Evolutionary conservation across 1,140 invertebrate genomes (phyloP).

Genomic region (Drosophila serrata): DNA sequence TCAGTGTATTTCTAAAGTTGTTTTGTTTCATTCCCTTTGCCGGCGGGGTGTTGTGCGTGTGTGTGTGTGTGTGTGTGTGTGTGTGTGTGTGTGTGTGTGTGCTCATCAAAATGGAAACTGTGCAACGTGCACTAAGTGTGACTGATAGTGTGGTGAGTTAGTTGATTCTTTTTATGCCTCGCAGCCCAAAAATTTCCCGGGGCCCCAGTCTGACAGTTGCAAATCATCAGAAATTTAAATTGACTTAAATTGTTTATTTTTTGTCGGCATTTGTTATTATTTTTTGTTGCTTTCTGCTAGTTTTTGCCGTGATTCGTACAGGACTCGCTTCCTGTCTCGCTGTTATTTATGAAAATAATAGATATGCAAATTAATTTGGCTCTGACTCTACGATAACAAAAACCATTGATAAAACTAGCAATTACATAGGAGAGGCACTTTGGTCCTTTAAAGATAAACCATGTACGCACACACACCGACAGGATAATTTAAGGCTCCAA

Average conservation of each 20-base stretch:
- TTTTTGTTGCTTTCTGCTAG: constrained; percentile 1
- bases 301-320: constrained; percentile 67
- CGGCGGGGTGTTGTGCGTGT: constrained; percentile 20
- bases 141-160: constrained; percentile 82
- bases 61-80: no score
- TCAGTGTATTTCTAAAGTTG: neutral
- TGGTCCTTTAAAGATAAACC: constrained; percentile 52
- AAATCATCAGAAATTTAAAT: constrained; percentile 84
- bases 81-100: constrained; percentile 71
- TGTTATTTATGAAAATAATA: constrained; percentile 83
- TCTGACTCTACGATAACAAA: constrained; percentile 41
- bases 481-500: constrained; percentile 69
- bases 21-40: constrained; percentile 50
- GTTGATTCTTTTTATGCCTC: constrained; percentile 76
- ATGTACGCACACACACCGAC: neutral
- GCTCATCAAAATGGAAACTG: constrained; percentile 83
- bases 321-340: constrained; percentile 37
- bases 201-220: constrained; percentile 73
- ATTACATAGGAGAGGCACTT: constrained; percentile 45
- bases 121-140: constrained; percentile 81
- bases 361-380: constrained; percentile 79
- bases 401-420: constrained; percentile 75
- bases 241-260: constrained; percentile 83
- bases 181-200: constrained; percentile 26
- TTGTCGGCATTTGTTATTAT: constrained; percentile 15